Evolutionary conservation across 2,113 vertebrate genomes (phyloP), one percentile per base, ranked within the genome.

Genomic region (Rhinoderma darwinii): DNA sequence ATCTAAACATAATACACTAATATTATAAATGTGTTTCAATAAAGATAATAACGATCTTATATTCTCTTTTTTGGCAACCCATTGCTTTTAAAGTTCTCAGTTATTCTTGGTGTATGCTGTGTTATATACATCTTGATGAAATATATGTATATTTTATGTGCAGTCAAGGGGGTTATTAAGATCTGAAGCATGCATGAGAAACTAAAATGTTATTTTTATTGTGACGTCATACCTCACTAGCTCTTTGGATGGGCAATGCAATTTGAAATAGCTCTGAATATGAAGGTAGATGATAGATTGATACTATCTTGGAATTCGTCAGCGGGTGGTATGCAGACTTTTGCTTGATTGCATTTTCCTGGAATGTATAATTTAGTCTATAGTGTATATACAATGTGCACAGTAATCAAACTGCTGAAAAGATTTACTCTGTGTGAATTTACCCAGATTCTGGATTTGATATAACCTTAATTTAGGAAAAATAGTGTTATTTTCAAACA

Each of bases 341-440:
- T 54, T 79, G 75, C 84, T 80, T 86, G 75, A 86, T 79, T 86
- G 84, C 76, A 80, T 86, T 80, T 86, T 68, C 61, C 37, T 39
- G 25, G 61, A 79, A 80, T 72, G 44, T 66, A 80, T 86, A 79
- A 86, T 86, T 86, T 72, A 80, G 76, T 54, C 61, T 51, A 80
- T 80, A 86, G 50, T 41, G 44, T 35, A 47, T 66, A 72, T 37
- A 80, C 39, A 80, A 12, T 56, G 47, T 63, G 30, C 25, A 50
- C 17, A 43, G 27, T 66, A 86, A 86, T 86, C 76, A 80, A 63
- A 70, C 30, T 72, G 30, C 30, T 37, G 30, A 54, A 78, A 78
- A 35, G 9, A 72, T 35, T 54, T 20, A 78, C 50, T 78, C 30
- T 4, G 32, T 78, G 32, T 37, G 20, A 54, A 54, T 78, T 56